Percentiles rank a stretch among this genome's conserved stretches.
Evolutionary conservation across 2,797 vertebrate species (phyloP).

Genomic region (Spinus olivaceus): DNA sequence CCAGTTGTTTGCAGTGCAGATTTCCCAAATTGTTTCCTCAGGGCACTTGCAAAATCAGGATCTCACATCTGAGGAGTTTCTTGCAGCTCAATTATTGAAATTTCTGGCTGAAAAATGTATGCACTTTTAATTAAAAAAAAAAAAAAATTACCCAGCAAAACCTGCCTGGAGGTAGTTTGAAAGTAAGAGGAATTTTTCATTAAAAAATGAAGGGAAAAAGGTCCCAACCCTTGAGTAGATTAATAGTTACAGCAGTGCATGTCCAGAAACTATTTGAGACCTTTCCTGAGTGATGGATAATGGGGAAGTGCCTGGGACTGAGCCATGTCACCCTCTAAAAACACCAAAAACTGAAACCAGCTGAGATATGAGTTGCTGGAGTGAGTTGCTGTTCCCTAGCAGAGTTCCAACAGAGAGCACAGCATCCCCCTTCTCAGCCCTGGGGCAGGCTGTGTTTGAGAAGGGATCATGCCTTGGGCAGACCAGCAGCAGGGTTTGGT

Average conservation of each 20-base stretch:
- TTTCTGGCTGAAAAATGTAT: conserved; percentile 52
- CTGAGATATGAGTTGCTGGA: not conserved
- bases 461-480: not conserved
- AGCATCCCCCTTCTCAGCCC: not conserved
- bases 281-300: not conserved
- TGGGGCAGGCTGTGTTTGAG: not conserved
- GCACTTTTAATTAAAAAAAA: conserved; percentile 31
- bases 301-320: not conserved
- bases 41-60: conserved; percentile 4
- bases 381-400: not conserved
- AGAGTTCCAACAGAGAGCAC: not conserved
- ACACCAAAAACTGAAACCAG: not conserved
- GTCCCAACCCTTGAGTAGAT: not conserved
- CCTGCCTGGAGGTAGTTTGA: not conserved
- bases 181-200: not conserved
- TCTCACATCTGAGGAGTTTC: conserved; percentile 16
- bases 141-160: not conserved
- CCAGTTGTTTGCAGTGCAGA: conserved; percentile 42
- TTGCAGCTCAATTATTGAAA: conserved; percentile 44
- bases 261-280: not conserved
- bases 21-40: conserved; percentile 52
- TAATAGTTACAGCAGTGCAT: not conserved
- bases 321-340: not conserved
- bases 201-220: not conserved
- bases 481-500: not conserved